A percentile compares a stretch with the other conserved stretches of the same genome.
Conservation (phyloP, 2,888 invertebrate genomes). For the Lagria hirta region DNA sequence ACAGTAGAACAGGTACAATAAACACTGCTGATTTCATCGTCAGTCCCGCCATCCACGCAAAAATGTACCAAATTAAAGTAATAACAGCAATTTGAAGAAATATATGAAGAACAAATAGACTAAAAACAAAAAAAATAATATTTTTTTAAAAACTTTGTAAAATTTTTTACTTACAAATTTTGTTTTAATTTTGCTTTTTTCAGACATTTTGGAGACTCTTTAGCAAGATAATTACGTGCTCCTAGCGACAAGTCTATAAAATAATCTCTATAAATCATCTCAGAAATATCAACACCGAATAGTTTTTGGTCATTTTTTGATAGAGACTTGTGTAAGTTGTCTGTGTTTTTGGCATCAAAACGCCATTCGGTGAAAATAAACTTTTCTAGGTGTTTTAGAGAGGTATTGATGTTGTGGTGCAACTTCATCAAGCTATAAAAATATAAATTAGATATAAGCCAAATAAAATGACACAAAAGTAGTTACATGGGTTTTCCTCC, state of each 20-base stretch:
- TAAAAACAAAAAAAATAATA: conserved; percentile 54
- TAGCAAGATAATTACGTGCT: conserved; percentile 77
- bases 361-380: conserved; percentile 93
- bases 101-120: conserved; percentile 66
- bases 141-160: neutral
- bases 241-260: conserved; percentile 77
- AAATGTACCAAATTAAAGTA: conserved; percentile 63
- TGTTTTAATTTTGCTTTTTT: conserved; percentile 73
- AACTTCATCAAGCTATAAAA: conserved; percentile 77
- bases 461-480: conserved; percentile 4
- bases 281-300: conserved; percentile 72
- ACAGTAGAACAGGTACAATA: conserved; percentile 63
- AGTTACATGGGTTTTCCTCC: conserved; percentile 84
- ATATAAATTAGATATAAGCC: too few species aligned
- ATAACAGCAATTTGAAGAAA: conserved; percentile 63
- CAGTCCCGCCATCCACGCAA: conserved; percentile 58
- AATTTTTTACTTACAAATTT: conserved; percentile 59
- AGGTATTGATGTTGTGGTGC: conserved; percentile 85
- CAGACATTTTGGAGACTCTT: conserved; percentile 73
- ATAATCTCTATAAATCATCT: conserved; percentile 76
- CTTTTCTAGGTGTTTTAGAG: conserved; percentile 72
- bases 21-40: conserved; percentile 64
- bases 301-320: conserved; percentile 61
- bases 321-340: conserved; percentile 64
- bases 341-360: conserved; percentile 70